Evolutionary conservation across 2,113 vertebrate species (phyloP).

Genomic region (Mionectes macconnelli): DNA sequence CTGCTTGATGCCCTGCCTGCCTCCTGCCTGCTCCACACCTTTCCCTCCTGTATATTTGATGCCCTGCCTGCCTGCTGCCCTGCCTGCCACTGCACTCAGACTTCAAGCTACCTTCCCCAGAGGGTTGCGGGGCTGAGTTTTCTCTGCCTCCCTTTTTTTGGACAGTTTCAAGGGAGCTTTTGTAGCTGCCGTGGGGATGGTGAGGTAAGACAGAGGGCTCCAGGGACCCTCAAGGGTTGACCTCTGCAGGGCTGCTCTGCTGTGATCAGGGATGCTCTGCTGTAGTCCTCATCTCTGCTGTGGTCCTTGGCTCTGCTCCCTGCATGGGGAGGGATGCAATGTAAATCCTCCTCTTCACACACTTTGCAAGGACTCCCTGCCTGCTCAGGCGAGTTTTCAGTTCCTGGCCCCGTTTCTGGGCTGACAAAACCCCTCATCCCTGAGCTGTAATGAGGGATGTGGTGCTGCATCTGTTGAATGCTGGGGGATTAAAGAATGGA

Average conservation of each 20-base stretch:
- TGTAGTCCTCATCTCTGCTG: neutral
- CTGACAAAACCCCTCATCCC: neutral
- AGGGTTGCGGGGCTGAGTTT: neutral
- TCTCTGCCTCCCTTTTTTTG: neutral
- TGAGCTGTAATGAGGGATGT: neutral
- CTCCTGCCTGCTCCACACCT: neutral
- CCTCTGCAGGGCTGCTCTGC: neutral
- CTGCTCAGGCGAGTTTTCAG: neutral
- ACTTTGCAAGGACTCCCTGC: neutral
- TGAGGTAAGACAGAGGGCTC: neutral
- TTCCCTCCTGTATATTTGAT: neutral
- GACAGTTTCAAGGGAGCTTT: neutral
- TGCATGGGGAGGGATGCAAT: neutral
- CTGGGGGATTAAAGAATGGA: neutral
- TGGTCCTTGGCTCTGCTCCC: neutral
- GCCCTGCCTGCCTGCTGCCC: neutral
- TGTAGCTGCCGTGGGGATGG: neutral
- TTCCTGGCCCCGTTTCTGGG: neutral
- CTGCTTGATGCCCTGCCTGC: neutral
- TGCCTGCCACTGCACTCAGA: neutral
- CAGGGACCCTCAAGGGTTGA: fast-evolving
- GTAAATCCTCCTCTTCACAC: neutral
- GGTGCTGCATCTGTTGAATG: neutral
- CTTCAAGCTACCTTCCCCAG: neutral
- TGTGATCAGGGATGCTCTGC: neutral